These are phyloP conservation scores for Drosophila mimetica DNA, from an alignment of 2,888 invertebrate genomes.

Conservation along the genomic window DNA sequence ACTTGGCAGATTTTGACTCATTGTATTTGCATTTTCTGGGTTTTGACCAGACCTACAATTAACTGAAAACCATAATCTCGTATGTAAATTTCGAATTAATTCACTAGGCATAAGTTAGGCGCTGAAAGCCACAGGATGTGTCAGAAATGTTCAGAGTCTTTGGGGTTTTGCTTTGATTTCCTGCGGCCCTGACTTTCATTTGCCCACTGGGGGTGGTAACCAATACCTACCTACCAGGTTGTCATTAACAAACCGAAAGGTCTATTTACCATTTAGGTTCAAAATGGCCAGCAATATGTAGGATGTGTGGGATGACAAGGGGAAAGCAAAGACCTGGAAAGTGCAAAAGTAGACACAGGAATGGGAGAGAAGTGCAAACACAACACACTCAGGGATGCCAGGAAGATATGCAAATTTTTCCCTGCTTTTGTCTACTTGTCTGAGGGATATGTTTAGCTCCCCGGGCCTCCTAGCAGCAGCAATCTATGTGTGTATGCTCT, in stretches of 20 bases:
- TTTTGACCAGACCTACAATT: too few relatives aligned
- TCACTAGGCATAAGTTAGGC: neutral
- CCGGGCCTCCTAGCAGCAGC: slow-evolving; percentile 17
- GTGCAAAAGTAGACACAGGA: slow-evolving; percentile 40
- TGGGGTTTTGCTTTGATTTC: slow-evolving; percentile 24
- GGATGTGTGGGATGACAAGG: slow-evolving; percentile 7
- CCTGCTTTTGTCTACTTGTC: slow-evolving; percentile 47
- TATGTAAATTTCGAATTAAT: slow-evolving; percentile 3
- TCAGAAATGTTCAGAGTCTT: slow-evolving; percentile 3
- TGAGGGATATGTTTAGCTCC: slow-evolving; percentile 57
- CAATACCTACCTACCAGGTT: slow-evolving; percentile 46
- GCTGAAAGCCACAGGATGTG: neutral
- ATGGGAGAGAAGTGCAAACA: slow-evolving; percentile 8
- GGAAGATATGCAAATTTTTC: slow-evolving; percentile 66
- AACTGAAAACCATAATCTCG: neutral
- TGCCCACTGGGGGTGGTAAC: neutral
- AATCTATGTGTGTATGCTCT: slow-evolving; percentile 3
- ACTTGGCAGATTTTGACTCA: too few relatives aligned
- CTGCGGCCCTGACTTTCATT: slow-evolving; percentile 4
- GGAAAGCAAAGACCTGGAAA: slow-evolving; percentile 19
- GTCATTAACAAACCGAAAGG: slow-evolving; percentile 71
- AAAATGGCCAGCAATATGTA: slow-evolving; percentile 40
- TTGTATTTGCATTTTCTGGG: too few relatives aligned
- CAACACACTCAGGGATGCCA: neutral
- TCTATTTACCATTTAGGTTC: slow-evolving; percentile 46